These are phyloP conservation scores for Orientallactaga bullata DNA, from an alignment of 2,113 vertebrate species.

Conservation along the genomic window DNA sequence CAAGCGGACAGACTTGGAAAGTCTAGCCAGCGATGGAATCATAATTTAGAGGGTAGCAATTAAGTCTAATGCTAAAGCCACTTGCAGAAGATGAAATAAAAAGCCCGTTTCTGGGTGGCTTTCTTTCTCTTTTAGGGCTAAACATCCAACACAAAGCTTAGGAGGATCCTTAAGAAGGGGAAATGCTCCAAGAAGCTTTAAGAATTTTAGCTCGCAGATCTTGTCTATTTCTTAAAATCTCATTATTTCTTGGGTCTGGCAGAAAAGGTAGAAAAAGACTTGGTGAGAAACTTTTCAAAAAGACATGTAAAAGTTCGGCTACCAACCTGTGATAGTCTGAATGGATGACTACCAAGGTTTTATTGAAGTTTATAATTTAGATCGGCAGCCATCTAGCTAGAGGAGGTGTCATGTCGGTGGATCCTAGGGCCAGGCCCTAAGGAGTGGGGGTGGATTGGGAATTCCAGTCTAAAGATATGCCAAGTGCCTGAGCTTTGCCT, in stretches of 20 bases:
- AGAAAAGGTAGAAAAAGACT: slow-evolving; percentile 47
- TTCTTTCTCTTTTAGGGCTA: not conserved
- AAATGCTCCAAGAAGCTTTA: not conserved
- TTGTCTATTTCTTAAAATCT: slow-evolving; percentile 37
- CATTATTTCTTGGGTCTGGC: not conserved
- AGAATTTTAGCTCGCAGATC: slow-evolving; percentile 3
- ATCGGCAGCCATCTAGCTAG: no score
- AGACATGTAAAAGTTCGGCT: slow-evolving; percentile 12
- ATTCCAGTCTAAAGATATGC: no score
- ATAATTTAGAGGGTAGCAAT: not conserved
- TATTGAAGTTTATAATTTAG: no score
- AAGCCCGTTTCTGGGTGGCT: not conserved
- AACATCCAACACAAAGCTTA: not conserved
- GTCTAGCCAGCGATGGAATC: not conserved
- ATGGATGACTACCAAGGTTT: no score
- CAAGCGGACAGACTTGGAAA: slow-evolving; percentile 35
- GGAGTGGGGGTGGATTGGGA: no score
- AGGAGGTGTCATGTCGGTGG: no score
- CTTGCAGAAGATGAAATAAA: not conserved
- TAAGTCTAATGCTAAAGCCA: not conserved
- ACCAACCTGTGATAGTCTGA: not conserved
- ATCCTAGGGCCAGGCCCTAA: no score
- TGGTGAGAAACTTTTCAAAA: not conserved
- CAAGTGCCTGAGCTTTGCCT: no score
- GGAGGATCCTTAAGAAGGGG: not conserved